Evolutionary conservation across 2,113 vertebrate genomes (phyloP).

Genomic region (Muntiacus muntjak): DNA sequence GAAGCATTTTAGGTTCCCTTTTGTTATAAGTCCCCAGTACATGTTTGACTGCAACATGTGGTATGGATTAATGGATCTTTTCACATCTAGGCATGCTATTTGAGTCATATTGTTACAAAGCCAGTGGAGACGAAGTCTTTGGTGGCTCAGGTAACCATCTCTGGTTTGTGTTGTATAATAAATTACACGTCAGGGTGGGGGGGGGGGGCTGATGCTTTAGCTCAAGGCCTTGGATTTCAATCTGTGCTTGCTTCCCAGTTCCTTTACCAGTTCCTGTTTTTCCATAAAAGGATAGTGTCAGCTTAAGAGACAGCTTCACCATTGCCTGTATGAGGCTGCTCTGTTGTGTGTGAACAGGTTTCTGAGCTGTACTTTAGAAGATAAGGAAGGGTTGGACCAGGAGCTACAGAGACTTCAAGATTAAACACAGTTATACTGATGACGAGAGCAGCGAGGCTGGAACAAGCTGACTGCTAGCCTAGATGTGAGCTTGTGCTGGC

Average conservation of each 20-base stretch:
- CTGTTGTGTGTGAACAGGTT: conserved; percentile 53
- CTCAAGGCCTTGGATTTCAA: conserved; percentile 36
- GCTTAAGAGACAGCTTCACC: conserved; percentile 47
- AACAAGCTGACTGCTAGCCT: background rate
- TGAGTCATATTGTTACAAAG: conserved; percentile 71
- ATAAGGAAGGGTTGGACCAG: conserved; percentile 59
- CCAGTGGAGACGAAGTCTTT: conserved; percentile 64
- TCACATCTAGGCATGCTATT: conserved; percentile 51
- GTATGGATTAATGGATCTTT: conserved; percentile 73
- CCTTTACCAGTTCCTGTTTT: conserved; percentile 17
- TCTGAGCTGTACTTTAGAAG: conserved; percentile 74
- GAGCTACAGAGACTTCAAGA: conserved; percentile 47
- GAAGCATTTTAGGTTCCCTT: conserved; percentile 48
- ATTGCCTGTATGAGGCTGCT: background rate
- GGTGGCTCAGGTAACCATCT: conserved; percentile 60
- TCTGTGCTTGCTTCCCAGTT: conserved; percentile 22
- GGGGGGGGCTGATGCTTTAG: conserved; percentile 20
- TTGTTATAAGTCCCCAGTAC: conserved; percentile 21
- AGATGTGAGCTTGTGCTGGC: background rate
- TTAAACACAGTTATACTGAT: background rate
- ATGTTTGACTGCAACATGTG: conserved; percentile 42
- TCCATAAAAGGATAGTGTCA: conserved; percentile 30
- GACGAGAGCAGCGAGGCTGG: conserved; percentile 3
- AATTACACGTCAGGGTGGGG: background rate
- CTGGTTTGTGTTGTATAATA: conserved; percentile 48